Evolutionary conservation across 64 coral and sea anemone species (phyloP).

Genomic region (Cladopsammia gracilis): DNA sequence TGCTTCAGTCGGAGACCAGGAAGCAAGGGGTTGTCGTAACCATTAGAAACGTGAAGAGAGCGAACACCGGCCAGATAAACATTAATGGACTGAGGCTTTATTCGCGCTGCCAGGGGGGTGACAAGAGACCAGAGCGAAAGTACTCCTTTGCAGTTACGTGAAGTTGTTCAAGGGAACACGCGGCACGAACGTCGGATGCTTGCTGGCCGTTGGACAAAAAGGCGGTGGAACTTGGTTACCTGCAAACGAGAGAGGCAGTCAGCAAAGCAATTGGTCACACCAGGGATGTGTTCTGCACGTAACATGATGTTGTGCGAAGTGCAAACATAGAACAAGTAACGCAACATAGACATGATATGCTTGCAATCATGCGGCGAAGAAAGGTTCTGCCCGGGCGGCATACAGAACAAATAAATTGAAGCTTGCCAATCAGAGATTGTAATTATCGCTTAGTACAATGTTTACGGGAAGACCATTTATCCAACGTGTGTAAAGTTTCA

Average conservation of each 20-base stretch:
- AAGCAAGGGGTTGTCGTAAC: neutral
- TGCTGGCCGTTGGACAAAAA: constrained; percentile 9
- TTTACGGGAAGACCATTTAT: too few species aligned
- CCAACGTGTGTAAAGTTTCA: neutral
- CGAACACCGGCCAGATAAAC: constrained; percentile 33
- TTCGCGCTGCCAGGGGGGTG: neutral
- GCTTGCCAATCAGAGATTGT: neutral
- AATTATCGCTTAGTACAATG: neutral
- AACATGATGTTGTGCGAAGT: neutral
- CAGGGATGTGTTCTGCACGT: constrained; percentile 10
- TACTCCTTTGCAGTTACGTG: neutral
- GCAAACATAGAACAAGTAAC: too few species aligned
- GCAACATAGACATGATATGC: too few species aligned
- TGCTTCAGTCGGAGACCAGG: neutral
- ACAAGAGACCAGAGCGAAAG: neutral
- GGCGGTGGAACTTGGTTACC: constrained; percentile 4
- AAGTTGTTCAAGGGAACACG: constrained; percentile 8
- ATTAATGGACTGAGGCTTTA: constrained; percentile 30
- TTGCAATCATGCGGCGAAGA: constrained; percentile 5
- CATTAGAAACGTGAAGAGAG: constrained; percentile 20
- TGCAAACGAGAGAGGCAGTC: constrained; percentile 67
- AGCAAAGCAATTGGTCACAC: constrained; percentile 13
- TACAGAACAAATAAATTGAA: constrained; percentile 18
- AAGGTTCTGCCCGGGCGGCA: constrained; percentile 15
- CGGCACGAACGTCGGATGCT: neutral